Base-by-base conservation (phyloP, 2,797 vertebrate genomes). In the Decapterus maruadsi region DNA sequence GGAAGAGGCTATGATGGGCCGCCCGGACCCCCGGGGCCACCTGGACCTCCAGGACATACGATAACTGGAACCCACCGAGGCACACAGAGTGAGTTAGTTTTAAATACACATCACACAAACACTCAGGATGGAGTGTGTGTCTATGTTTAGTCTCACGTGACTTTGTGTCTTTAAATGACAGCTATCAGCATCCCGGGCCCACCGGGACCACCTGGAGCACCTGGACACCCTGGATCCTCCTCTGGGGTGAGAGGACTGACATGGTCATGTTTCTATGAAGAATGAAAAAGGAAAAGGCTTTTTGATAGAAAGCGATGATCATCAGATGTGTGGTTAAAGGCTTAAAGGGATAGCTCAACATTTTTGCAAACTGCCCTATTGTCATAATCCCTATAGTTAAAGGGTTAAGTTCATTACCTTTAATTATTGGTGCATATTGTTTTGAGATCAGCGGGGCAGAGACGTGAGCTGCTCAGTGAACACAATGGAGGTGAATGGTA, bases 161-260 rank as follows among this genome's bases (percentile, higher is more conserved):
- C 13, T 59, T 11, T 59, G 26, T 26, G 26, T 26, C 31, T 68
- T 80, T 87, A 2, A 69, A 61, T 87, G 53, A 4, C 69, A 97
- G 97, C 94, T 7, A 86, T 97, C 87, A 96, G 86, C 53, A 90
- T 97, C 74, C 97, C 97, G 1, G 97, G 97, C 1, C 97, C 97
- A 0, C 97, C 97, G 0, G 97, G 97, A 0, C 97, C 97, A 0
- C 96, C 97, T 0, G 97, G 97, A 2, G 90, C 91, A 0, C 97
- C 97, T 0, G 97, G 97, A 10, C 87, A 87, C 3, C 96, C 96
- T n/a, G 96, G 96, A 81, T 80, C 59, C 22, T 93, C 95, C 5
- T 89, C 91, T 29, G 96, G 96, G 86, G 98, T 99, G 78, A 96
- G 96, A 77, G 8, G 11, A 60, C 11, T 34, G 0, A 42, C 13